Conservation (phyloP, 2,113 vertebrate species). For the Nyctereutes procyonoides region DNA sequence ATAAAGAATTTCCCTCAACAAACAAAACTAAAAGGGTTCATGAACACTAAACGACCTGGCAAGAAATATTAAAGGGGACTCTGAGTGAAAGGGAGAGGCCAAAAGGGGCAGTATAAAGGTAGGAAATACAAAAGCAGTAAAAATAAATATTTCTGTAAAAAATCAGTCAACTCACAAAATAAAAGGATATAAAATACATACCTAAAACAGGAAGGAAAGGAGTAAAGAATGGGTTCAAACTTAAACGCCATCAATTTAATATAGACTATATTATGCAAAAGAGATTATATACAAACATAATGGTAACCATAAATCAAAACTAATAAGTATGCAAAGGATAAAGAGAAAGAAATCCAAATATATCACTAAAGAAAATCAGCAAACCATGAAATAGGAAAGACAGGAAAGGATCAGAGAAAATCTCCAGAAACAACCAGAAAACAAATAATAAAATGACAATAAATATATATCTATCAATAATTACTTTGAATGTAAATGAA, state of each 20-base stretch:
- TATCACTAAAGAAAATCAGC: neutral
- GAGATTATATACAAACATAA: neutral
- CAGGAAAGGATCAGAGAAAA: neutral
- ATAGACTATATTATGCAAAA: neutral
- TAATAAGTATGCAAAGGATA: neutral
- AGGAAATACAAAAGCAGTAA: neutral
- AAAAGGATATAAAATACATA: neutral
- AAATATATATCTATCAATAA: neutral
- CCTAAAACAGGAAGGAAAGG: neutral
- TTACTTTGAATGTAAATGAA: neutral
- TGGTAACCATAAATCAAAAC: neutral
- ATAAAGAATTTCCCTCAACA: neutral
- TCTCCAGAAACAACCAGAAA: neutral
- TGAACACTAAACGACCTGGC: neutral
- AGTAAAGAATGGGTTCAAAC: neutral
- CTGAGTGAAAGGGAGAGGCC: neutral
- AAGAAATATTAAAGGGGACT: neutral
- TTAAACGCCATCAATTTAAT: neutral
- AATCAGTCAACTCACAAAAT: neutral
- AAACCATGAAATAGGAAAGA: neutral
- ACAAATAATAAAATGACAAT: neutral
- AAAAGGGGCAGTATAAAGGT: neutral
- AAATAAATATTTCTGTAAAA: neutral
- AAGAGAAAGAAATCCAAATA: neutral
- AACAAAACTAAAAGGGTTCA: neutral